These are phyloP conservation scores for Xyrichtys novacula DNA, from an alignment of 2,797 vertebrate species.

Conservation along the genomic window DNA sequence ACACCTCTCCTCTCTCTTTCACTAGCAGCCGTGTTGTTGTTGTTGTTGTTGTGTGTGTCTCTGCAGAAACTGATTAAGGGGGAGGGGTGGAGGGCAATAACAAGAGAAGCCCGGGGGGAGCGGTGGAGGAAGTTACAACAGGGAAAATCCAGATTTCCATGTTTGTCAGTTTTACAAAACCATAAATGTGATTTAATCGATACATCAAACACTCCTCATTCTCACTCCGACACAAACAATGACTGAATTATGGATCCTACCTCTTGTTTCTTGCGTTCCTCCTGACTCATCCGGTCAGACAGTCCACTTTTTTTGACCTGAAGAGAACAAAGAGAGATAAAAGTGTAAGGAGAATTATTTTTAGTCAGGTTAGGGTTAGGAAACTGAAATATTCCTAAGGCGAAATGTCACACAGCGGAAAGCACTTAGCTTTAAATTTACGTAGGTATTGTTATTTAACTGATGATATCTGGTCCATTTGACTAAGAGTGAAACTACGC, in stretches of 20 bases:
- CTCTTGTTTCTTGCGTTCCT: slow-evolving; percentile 96
- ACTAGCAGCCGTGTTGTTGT: slow-evolving; percentile 13
- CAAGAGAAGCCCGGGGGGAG: no score
- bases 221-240: slow-evolving; percentile 12
- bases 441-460: slow-evolving; percentile 23
- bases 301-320: slow-evolving; percentile 95
- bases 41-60: slow-evolving; percentile 35
- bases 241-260: slow-evolving; percentile 72
- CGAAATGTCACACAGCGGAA: slow-evolving; percentile 1
- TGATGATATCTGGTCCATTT: slow-evolving; percentile 16
- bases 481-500: slow-evolving; percentile 33
- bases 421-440: background rate
- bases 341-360: background rate
- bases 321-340: slow-evolving; percentile 30
- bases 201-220: no score
- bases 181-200: no score
- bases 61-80: no score
- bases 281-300: slow-evolving; percentile 87
- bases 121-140: no score
- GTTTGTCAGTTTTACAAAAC: no score
- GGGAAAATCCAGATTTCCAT: no score
- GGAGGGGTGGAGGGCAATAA: no score
- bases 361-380: no score
- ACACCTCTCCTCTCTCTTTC: slow-evolving; percentile 1
- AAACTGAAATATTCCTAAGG: background rate